Percentiles rank a stretch among this genome's conserved stretches.
Conservation (phyloP, 2,113 vertebrate genomes). For the Ageneiosus marmoratus region DNA sequence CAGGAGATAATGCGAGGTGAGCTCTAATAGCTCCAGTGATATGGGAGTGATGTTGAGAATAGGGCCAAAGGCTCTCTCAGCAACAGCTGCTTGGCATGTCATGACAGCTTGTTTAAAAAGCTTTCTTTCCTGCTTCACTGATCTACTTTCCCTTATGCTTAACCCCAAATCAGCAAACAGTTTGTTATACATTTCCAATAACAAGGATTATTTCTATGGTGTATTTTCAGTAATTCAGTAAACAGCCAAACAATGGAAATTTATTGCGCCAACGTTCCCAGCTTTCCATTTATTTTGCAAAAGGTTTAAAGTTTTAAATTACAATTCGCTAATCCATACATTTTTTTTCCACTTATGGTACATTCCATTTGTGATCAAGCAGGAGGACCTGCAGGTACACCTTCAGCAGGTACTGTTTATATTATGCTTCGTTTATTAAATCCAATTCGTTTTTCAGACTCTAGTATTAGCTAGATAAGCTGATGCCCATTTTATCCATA, state of each 20-base stretch:
- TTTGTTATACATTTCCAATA: neutral
- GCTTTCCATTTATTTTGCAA: neutral
- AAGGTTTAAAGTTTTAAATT: too few relatives aligned
- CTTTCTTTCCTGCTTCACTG: neutral
- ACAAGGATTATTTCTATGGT: neutral
- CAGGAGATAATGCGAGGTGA: neutral
- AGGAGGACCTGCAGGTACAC: constrained; percentile 18
- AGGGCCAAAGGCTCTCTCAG: constrained; percentile 3
- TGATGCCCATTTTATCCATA: neutral
- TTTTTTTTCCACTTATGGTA: constrained; percentile 10
- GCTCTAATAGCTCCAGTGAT: neutral
- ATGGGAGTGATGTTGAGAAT: neutral
- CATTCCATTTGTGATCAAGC: constrained; percentile 1
- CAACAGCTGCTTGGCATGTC: constrained; percentile 3
- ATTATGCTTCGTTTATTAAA: neutral
- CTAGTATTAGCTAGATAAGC: neutral
- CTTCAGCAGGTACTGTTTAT: constrained; percentile 12
- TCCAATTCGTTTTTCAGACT: neutral
- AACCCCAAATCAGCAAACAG: neutral
- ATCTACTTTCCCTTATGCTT: neutral
- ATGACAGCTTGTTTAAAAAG: neutral
- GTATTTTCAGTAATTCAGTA: neutral
- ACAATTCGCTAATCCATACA: constrained; percentile 5
- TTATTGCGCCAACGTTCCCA: neutral
- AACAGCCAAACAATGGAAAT: neutral